These are phyloP conservation scores for Jaculus jaculus DNA, from an alignment of 2,113 vertebrate species.

Conservation along the genomic window DNA sequence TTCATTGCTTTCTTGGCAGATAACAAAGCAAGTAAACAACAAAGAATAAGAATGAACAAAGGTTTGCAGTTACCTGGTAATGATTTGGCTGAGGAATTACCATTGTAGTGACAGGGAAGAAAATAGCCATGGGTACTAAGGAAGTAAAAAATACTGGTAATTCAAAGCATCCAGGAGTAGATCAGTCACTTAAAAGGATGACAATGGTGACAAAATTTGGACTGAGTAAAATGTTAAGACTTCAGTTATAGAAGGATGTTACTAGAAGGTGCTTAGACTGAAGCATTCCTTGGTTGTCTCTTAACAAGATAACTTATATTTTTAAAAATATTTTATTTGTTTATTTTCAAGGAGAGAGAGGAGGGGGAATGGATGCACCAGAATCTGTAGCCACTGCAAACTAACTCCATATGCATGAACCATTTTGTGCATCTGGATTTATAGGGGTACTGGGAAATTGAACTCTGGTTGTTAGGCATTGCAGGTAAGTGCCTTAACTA, in stretches of 20 bases:
- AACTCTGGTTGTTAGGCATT: too few relatives aligned
- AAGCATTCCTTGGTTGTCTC: not conserved
- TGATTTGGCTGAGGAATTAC: not conserved
- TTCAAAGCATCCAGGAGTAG: not conserved
- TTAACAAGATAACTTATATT: conserved; percentile 11
- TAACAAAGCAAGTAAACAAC: not conserved
- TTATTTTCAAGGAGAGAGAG: too few relatives aligned
- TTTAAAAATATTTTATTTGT: too few relatives aligned
- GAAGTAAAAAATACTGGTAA: not conserved
- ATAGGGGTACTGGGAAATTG: too few relatives aligned
- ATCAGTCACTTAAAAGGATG: conserved; percentile 10
- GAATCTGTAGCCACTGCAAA: too few relatives aligned
- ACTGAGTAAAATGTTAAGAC: conserved; percentile 21
- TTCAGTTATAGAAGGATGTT: not conserved
- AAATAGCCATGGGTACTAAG: not conserved
- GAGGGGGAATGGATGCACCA: too few relatives aligned
- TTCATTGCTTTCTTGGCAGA: not conserved
- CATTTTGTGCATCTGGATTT: too few relatives aligned
- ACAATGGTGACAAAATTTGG: not conserved
- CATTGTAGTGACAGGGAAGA: not conserved
- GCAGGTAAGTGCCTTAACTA: too few relatives aligned
- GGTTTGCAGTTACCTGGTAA: not conserved
- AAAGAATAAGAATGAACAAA: not conserved
- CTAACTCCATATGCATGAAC: too few relatives aligned
- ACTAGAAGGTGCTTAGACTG: not conserved